Evolutionary conservation across 2,797 vertebrate genomes (phyloP).

Genomic region (Galagoides demidoff): DNA sequence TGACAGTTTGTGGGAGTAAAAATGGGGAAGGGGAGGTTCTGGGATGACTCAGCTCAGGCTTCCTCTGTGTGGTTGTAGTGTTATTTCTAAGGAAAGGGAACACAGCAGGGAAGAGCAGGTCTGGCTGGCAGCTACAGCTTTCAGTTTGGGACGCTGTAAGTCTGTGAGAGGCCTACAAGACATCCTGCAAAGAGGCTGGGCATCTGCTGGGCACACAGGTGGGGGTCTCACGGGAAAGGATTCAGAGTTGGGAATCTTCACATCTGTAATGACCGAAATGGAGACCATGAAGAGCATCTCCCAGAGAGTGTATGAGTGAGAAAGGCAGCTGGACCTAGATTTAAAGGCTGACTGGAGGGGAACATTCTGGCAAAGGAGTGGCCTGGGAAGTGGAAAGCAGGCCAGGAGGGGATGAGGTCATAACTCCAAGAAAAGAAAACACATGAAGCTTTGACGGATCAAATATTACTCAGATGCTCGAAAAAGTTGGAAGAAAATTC

Average conservation of each 20-base stretch:
- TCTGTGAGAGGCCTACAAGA: not conserved
- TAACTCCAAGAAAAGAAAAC: not conserved
- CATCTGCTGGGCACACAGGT: not conserved
- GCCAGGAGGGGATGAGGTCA: not conserved
- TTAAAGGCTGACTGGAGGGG: not conserved
- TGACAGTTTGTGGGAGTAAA: not conserved
- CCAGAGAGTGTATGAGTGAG: not conserved
- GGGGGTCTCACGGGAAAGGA: not conserved
- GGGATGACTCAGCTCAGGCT: not conserved
- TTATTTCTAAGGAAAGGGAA: not conserved
- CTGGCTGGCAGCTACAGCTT: not conserved
- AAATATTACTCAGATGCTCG: not conserved
- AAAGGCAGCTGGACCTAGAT: not conserved
- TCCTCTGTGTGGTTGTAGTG: not conserved
- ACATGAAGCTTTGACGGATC: not conserved
- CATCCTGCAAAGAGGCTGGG: not conserved
- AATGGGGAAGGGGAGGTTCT: too few relatives aligned
- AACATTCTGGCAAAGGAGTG: not conserved
- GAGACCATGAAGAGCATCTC: not conserved
- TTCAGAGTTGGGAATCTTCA: not conserved
- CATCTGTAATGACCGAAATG: too few relatives aligned
- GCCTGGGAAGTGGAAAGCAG: not conserved
- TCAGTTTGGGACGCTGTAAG: not conserved
- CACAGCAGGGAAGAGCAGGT: not conserved
- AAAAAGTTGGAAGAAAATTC: not conserved